Conservation (phyloP, 2,888 invertebrate genomes). For the Harpalus rubripes region DNA sequence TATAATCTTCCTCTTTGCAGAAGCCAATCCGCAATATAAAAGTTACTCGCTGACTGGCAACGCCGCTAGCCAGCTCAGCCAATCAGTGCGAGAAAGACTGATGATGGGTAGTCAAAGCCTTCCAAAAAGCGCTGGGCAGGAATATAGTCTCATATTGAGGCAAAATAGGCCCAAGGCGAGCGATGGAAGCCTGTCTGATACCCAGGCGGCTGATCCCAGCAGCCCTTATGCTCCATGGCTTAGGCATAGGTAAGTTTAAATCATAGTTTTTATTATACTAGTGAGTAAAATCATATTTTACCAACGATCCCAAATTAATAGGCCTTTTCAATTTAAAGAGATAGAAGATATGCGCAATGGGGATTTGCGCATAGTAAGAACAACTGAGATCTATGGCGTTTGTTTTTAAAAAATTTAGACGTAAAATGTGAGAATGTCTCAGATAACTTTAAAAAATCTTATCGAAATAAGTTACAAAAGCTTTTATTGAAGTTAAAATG, state of each 20-base stretch:
- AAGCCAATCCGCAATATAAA: constrained; percentile 88
- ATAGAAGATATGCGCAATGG: too few species aligned
- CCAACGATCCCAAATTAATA: too few species aligned
- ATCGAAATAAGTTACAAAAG: too few species aligned
- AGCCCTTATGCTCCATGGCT: constrained; percentile 93
- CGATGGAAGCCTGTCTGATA: constrained; percentile 92
- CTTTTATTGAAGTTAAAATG: too few species aligned
- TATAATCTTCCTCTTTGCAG: constrained; percentile 74
- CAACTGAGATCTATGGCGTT: too few species aligned
- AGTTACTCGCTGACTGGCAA: constrained; percentile 92
- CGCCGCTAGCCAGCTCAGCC: constrained; percentile 91
- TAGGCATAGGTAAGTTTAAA: constrained; percentile 87
- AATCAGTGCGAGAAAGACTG: constrained; percentile 90
- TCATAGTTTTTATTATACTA: too few species aligned
- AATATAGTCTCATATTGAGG: constrained; percentile 76
- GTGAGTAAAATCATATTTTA: too few species aligned
- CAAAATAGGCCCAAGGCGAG: constrained; percentile 78
- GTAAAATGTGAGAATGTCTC: too few species aligned
- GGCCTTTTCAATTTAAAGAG: too few species aligned
- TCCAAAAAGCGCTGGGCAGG: constrained; percentile 82
- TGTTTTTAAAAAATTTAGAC: too few species aligned
- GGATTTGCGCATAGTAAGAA: too few species aligned
- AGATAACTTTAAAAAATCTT: too few species aligned
- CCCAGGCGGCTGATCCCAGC: constrained; percentile 90
- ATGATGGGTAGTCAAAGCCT: constrained; percentile 92